Percentiles rank a stretch among this genome's conserved stretches.
Evolutionary conservation across 2,113 vertebrate species (phyloP).

Genomic region (Melanerpes aurifrons): DNA sequence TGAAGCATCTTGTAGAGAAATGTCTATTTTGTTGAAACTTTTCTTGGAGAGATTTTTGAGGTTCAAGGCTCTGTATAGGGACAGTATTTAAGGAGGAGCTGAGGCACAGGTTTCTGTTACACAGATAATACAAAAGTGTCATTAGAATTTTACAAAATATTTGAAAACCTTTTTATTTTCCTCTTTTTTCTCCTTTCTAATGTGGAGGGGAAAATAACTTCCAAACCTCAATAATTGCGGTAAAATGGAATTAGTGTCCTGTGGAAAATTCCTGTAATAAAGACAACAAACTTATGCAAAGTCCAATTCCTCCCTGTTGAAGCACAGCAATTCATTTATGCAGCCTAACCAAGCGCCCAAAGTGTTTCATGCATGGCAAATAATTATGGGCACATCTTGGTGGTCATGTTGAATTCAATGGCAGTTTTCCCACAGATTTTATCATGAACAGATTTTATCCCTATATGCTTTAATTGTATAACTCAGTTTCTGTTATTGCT

Average conservation of each 20-base stretch:
- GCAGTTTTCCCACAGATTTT: constrained; percentile 59
- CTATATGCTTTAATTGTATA: constrained; percentile 30
- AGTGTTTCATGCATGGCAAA: constrained; percentile 6
- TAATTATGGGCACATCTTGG: constrained; percentile 43
- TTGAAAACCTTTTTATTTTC: neutral
- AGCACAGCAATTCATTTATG: constrained; percentile 20
- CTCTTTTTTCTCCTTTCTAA: neutral
- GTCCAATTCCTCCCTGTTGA: neutral
- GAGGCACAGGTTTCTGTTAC: neutral
- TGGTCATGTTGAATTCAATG: constrained; percentile 48
- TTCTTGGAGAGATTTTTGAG: neutral
- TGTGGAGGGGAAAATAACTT: neutral
- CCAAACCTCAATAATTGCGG: neutral
- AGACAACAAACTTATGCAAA: neutral
- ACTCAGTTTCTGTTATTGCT: constrained; percentile 55
- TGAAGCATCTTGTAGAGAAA: neutral
- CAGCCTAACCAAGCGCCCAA: neutral
- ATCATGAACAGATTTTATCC: constrained; percentile 50
- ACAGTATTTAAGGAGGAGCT: neutral
- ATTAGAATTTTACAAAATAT: neutral
- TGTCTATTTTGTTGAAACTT: neutral
- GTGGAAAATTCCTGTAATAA: neutral
- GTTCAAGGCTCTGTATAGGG: neutral
- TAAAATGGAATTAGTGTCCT: neutral
- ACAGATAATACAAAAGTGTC: neutral